Evolutionary conservation across 2,888 invertebrate genomes (phyloP).

Genomic region (Trissolcus japonicus): DNA sequence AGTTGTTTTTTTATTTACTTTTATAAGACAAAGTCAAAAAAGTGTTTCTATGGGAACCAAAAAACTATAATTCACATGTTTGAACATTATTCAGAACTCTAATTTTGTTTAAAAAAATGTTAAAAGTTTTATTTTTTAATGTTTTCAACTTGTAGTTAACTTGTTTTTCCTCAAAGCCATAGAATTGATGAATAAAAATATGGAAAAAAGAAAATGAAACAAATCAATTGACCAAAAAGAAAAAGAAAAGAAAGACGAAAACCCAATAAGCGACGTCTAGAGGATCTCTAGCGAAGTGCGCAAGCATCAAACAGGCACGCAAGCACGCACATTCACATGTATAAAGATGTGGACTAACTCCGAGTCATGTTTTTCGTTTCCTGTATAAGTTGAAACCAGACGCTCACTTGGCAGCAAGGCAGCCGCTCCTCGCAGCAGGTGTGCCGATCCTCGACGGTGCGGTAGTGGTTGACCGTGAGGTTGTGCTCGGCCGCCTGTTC

Average conservation of each 20-base stretch:
- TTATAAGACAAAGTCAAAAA: too few relatives aligned
- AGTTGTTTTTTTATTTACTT: too few relatives aligned
- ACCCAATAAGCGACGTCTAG: conserved; percentile 14
- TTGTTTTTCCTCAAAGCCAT: too few relatives aligned
- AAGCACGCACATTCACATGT: conserved; percentile 57
- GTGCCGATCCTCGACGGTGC: conserved; percentile 83
- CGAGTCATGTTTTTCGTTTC: conserved; percentile 91
- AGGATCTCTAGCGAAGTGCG: conserved; percentile 7
- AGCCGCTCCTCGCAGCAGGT: conserved; percentile 87
- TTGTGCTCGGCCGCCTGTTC: conserved; percentile 86
- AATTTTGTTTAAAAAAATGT: too few relatives aligned
- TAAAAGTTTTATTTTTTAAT: too few relatives aligned
- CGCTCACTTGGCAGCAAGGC: conserved; percentile 86
- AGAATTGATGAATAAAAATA: neutral
- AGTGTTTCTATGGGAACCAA: too few relatives aligned
- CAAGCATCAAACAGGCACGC: conserved; percentile 49
- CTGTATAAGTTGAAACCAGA: conserved; percentile 90
- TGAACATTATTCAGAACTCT: too few relatives aligned
- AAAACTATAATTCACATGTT: too few relatives aligned
- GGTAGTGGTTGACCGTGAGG: conserved; percentile 89
- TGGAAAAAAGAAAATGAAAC: neutral
- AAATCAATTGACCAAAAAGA: too few relatives aligned
- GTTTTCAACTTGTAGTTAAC: too few relatives aligned
- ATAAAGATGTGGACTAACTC: conserved; percentile 78
- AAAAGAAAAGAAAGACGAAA: neutral